These are phyloP conservation scores for Lampris megalopsis DNA, from an alignment of 2,113 vertebrate species.

Conservation along the genomic window DNA sequence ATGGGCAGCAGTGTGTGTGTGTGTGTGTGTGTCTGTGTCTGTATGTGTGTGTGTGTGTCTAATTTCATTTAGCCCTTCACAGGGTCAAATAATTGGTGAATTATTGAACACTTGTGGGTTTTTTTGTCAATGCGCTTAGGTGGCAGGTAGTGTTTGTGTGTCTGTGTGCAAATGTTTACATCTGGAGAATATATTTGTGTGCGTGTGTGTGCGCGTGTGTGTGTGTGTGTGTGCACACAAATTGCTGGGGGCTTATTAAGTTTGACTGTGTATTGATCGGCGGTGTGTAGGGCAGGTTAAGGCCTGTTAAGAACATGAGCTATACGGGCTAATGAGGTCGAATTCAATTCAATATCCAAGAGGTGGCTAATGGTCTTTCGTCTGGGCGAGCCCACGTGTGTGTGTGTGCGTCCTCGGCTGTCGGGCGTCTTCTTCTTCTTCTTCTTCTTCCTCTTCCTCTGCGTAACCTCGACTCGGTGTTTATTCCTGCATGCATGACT, in stretches of 20 bases:
- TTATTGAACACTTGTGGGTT: conserved; percentile 75
- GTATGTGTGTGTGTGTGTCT: conserved; percentile 55
- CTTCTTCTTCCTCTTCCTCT: neutral
- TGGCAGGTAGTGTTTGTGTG: conserved; percentile 47
- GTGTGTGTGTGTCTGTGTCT: conserved; percentile 36
- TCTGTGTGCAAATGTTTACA: conserved; percentile 29
- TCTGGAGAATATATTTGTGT: conserved; percentile 7
- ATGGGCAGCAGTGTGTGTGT: conserved; percentile 72
- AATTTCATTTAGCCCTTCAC: conserved; percentile 81
- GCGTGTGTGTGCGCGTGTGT: conserved; percentile 9
- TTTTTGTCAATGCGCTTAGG: conserved; percentile 65
- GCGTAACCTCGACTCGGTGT: conserved; percentile 25
- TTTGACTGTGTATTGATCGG: conserved; percentile 78
- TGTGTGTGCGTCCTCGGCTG: conserved; percentile 28
- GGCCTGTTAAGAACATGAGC: conserved; percentile 80
- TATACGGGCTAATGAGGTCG: conserved; percentile 74
- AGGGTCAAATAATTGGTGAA: conserved; percentile 79
- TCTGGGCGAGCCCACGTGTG: conserved; percentile 52
- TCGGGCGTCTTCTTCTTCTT: neutral
- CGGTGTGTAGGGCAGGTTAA: conserved; percentile 73
- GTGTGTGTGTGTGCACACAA: conserved; percentile 11
- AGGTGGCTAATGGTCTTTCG: conserved; percentile 66
- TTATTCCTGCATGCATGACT: conserved; percentile 36
- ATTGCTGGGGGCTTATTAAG: conserved; percentile 68
- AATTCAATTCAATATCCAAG: conserved; percentile 78